phyloP scores from a whole-genome alignment of 2,888 invertebrate species.

The Ichneumon xanthorius region DNA sequence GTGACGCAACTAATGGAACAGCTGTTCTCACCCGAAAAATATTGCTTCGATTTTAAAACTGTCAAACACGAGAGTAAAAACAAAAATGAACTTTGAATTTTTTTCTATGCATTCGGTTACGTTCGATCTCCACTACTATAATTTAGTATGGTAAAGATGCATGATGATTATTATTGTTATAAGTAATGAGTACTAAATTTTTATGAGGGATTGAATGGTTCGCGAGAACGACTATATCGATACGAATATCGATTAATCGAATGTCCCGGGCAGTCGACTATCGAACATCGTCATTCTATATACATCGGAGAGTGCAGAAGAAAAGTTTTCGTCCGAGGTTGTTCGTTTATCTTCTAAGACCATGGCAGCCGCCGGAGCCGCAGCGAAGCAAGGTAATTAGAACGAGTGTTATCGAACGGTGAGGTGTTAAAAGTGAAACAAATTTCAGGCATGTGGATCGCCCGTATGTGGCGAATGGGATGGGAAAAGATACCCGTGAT shows the following conservation, averaged over 20 bases:
- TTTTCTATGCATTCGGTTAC: neutral
- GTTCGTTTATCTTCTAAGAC: neutral
- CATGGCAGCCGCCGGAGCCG: conserved; percentile 8
- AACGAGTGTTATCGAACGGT: neutral
- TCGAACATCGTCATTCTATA: conserved; percentile 2
- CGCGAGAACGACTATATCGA: conserved; percentile 4
- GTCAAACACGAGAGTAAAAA: neutral
- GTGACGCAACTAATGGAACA: neutral
- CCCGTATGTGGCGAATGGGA: conserved; percentile 54
- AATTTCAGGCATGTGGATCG: conserved; percentile 49
- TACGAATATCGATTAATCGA: conserved; percentile 1
- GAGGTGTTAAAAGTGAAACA: neutral
- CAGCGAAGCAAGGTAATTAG: conserved; percentile 1
- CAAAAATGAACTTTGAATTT: neutral
- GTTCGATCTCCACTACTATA: neutral
- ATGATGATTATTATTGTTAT: neutral
- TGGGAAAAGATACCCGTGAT: conserved; percentile 61
- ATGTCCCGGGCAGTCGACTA: neutral
- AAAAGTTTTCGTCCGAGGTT: neutral
- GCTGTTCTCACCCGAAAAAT: neutral
- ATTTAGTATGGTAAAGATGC: neutral
- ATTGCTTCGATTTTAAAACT: neutral
- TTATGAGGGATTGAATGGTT: neutral
- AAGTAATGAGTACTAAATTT: neutral
- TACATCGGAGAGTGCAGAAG: conserved; percentile 9